These are phyloP conservation scores for Elymnias hypermnestra DNA, from an alignment of 1,140 invertebrate genomes.

Conservation along the genomic window DNA sequence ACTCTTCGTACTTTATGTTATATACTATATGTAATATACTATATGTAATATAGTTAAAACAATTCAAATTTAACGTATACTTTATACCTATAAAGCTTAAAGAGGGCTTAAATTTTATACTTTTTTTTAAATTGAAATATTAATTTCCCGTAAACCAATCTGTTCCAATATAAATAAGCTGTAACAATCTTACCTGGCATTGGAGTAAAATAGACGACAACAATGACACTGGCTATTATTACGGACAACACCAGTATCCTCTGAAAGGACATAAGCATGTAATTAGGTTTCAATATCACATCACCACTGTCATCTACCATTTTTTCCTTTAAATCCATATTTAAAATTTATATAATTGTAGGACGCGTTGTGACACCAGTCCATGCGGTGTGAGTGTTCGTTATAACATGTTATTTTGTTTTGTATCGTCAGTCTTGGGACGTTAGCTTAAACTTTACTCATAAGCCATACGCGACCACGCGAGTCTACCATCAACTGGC, in stretches of 20 bases:
- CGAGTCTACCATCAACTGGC: conserved; percentile 58
- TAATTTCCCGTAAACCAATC: too few relatives aligned
- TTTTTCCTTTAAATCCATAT: conserved; percentile 49
- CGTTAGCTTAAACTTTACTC: conserved; percentile 22
- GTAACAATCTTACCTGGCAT: conserved; percentile 79
- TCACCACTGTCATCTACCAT: conserved; percentile 31
- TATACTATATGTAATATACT: too few relatives aligned
- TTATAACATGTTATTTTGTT: conserved; percentile 41
- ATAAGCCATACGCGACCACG: conserved; percentile 42
- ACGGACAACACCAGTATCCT: conserved; percentile 67
- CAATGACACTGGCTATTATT: conserved; percentile 78
- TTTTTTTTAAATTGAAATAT: too few relatives aligned
- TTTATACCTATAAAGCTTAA: too few relatives aligned
- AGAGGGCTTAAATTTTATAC: too few relatives aligned
- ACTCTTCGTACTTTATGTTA: too few relatives aligned
- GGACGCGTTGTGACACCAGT: neutral
- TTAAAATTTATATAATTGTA: conserved; percentile 9
- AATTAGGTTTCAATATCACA: conserved; percentile 56
- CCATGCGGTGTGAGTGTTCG: conserved; percentile 5
- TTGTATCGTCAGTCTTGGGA: conserved; percentile 26
- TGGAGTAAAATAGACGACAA: conserved; percentile 82
- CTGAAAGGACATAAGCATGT: conserved; percentile 71
- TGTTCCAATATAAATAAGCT: too few relatives aligned
- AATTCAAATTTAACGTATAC: too few relatives aligned
- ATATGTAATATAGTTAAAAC: too few relatives aligned